A percentile compares a stretch with the other conserved stretches of the same genome.
These are phyloP conservation scores for Lepidonotus clava DNA, from an alignment of 2,888 invertebrate species.

Conservation along the genomic window DNA sequence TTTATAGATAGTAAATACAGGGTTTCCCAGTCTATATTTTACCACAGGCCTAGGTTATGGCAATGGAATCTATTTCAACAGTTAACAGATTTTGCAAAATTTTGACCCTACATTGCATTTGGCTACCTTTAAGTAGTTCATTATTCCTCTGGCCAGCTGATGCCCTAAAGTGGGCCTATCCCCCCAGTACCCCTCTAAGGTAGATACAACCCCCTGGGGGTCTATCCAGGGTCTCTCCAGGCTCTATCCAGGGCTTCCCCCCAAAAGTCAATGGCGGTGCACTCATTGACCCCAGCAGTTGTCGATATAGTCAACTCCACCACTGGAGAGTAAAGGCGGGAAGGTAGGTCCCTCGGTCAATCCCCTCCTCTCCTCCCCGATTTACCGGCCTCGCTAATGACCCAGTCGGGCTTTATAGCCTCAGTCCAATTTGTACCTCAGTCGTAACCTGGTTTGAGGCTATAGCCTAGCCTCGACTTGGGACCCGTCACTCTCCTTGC, in stretches of 20 bases:
- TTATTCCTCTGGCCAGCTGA: too few relatives aligned
- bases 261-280: not conserved
- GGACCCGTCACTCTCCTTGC: not conserved
- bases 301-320: conserved; percentile 9
- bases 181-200: too few relatives aligned
- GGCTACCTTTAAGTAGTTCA: too few relatives aligned
- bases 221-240: not conserved
- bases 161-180: too few relatives aligned
- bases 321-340: too few relatives aligned
- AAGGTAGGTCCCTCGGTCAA: not conserved
- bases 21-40: too few relatives aligned
- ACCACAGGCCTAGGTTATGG: too few relatives aligned
- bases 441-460: conserved; percentile 15
- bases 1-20: too few relatives aligned
- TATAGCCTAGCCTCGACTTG: conserved; percentile 12
- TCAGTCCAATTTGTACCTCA: conserved; percentile 21
- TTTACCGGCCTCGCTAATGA: conserved; percentile 36
- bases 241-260: not conserved
- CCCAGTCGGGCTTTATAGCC: conserved; percentile 24
- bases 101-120: too few relatives aligned
- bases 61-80: too few relatives aligned
- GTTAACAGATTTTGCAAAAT: too few relatives aligned
- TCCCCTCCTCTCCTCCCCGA: not conserved
- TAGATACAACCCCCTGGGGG: too few relatives aligned
- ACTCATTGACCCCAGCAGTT: conserved; percentile 8